Percentiles rank a stretch among this genome's conserved stretches.
phyloP scores from a whole-genome alignment of 2,888 invertebrate genomes.

The Plagodis dolabraria region DNA sequence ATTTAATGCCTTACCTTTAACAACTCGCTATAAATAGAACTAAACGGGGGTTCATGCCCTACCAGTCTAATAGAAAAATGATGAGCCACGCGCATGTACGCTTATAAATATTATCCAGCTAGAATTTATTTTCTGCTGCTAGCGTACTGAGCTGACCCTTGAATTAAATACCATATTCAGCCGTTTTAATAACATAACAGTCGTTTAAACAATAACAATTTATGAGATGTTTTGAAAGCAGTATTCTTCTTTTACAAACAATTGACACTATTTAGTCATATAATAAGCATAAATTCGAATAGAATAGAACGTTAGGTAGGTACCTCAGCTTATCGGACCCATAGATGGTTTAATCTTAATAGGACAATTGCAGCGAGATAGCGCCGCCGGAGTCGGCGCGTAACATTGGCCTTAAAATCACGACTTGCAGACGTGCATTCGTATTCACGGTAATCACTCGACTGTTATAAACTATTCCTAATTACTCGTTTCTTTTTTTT shows the following conservation, averaged over 20 bases:
- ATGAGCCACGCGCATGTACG: slow-evolving; percentile 39
- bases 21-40: slow-evolving; percentile 70
- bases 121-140: too few species aligned
- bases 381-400: slow-evolving; percentile 61
- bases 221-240: slow-evolving; percentile 45
- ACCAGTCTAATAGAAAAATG: slow-evolving; percentile 58
- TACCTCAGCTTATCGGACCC: slow-evolving; percentile 65
- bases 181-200: too few species aligned
- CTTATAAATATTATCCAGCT: slow-evolving; percentile 35
- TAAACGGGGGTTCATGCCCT: slow-evolving; percentile 57
- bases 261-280: slow-evolving; percentile 71
- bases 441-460: slow-evolving; percentile 50
- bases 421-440: slow-evolving; percentile 71
- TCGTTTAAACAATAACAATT: not conserved
- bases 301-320: slow-evolving; percentile 56
- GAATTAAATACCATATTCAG: too few species aligned
- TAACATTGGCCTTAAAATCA: slow-evolving; percentile 83
- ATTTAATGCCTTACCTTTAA: slow-evolving; percentile 70
- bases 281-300: slow-evolving; percentile 63
- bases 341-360: slow-evolving; percentile 77
- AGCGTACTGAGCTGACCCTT: too few species aligned
- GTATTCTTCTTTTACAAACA: slow-evolving; percentile 68
- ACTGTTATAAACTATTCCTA: slow-evolving; percentile 60
- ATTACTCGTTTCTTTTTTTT: slow-evolving; percentile 62
- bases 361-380: slow-evolving; percentile 76